Percentiles rank a stretch among this genome's conserved stretches.
Conservation (phyloP, 2,113 vertebrate species). For the Rhombomys opimus region DNA sequence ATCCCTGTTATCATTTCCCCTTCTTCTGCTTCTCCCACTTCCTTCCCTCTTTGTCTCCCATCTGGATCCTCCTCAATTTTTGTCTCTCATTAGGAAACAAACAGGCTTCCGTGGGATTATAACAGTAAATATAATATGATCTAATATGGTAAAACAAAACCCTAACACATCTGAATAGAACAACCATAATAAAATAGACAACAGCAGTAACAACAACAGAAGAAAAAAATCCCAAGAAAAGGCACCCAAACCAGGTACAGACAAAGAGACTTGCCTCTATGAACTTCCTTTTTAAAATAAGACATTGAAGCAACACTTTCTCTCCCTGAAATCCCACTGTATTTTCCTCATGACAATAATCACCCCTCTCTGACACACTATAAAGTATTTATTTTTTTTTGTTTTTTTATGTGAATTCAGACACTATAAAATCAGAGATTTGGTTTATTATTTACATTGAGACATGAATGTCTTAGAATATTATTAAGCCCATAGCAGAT, state of each 20-base stretch:
- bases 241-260: too few relatives aligned
- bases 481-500: background rate
- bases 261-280: background rate
- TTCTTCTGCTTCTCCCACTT: background rate
- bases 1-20: background rate
- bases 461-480: background rate
- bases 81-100: background rate
- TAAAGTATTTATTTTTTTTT: background rate
- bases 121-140: background rate
- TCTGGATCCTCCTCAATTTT: background rate
- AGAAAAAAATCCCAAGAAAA: background rate
- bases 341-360: background rate
- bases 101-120: background rate
- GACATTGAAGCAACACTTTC: background rate
- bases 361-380: background rate
- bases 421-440: background rate
- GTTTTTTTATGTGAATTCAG: background rate
- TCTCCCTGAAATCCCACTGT: background rate
- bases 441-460: background rate
- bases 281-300: background rate
- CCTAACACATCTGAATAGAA: background rate
- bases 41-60: background rate
- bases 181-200: background rate
- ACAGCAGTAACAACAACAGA: background rate
- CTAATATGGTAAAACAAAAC: background rate